phyloP scores from a whole-genome alignment of 35 echinoderm and acorn worm genomes.

The Diadema setosum region DNA sequence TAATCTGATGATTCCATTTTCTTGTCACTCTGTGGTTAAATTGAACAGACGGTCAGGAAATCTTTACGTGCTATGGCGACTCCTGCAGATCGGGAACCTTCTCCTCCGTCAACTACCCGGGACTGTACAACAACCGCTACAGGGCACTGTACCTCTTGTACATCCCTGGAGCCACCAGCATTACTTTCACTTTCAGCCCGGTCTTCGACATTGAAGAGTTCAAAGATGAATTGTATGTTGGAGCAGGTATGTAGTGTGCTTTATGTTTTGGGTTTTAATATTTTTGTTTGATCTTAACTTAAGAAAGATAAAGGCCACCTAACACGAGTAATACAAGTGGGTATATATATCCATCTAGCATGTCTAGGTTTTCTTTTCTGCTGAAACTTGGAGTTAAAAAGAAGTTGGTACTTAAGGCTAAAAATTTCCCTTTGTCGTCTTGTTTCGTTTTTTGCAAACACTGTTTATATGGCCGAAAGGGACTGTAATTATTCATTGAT shows the following conservation, averaged over 20 bases:
- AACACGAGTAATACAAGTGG: no score
- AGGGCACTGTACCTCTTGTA: slow-evolving; percentile 67
- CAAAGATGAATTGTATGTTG: slow-evolving; percentile 79
- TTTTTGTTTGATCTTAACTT: no score
- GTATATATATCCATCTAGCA: no score
- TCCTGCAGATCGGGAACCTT: not conserved
- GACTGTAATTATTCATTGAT: no score
- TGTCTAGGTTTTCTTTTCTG: no score
- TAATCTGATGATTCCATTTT: not conserved
- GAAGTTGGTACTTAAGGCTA: no score
- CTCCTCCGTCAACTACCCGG: slow-evolving; percentile 21
- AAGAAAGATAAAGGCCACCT: no score
- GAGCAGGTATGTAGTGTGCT: not conserved
- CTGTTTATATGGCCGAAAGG: no score
- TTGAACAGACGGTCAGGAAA: slow-evolving; percentile 11
- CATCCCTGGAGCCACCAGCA: slow-evolving; percentile 59
- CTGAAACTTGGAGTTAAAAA: no score
- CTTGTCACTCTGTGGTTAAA: not conserved
- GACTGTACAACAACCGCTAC: slow-evolving; percentile 17
- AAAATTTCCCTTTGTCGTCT: no score
- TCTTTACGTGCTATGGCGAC: slow-evolving; percentile 41
- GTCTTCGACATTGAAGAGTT: slow-evolving; percentile 56
- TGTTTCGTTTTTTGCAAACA: no score
- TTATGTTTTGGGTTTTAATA: not conserved
- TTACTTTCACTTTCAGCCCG: slow-evolving; percentile 60